Conservation (phyloP, 2,113 vertebrate species). For the Pedetes capensis region DNA sequence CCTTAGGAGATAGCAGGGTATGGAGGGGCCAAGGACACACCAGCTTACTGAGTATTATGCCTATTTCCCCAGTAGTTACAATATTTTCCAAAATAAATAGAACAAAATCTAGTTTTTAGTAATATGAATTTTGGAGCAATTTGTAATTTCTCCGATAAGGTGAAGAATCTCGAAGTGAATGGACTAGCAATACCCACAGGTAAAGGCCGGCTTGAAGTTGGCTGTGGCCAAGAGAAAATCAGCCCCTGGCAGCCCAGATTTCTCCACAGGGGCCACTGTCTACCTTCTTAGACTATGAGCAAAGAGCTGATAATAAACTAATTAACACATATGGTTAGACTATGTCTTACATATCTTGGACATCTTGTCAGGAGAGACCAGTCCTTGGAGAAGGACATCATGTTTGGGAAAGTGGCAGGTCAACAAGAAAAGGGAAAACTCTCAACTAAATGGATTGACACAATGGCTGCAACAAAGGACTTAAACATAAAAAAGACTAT, state of each 20-base stretch:
- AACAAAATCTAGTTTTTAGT: background rate
- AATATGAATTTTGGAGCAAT: background rate
- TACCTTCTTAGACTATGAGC: background rate
- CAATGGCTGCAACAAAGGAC: too few relatives aligned
- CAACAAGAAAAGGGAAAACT: too few relatives aligned
- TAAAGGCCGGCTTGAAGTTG: background rate
- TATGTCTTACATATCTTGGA: too few relatives aligned
- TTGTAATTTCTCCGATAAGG: background rate
- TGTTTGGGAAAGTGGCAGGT: too few relatives aligned
- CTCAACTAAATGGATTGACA: too few relatives aligned
- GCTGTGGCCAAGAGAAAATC: background rate
- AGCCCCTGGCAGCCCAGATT: background rate
- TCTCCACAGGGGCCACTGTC: rapidly evolving
- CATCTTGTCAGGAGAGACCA: too few relatives aligned
- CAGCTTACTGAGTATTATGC: background rate
- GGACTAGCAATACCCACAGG: background rate
- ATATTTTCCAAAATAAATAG: background rate
- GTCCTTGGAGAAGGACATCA: too few relatives aligned
- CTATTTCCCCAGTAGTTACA: background rate
- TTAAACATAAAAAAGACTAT: too few relatives aligned
- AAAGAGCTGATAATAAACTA: background rate
- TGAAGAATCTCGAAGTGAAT: background rate
- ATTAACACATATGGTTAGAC: too few relatives aligned
- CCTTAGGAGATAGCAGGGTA: background rate
- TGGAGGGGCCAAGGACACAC: background rate